Evolutionary conservation across 1,140 invertebrate species (phyloP), one percentile per base, ranked within the genome.

Genomic region (Reticulitermes speratus): DNA sequence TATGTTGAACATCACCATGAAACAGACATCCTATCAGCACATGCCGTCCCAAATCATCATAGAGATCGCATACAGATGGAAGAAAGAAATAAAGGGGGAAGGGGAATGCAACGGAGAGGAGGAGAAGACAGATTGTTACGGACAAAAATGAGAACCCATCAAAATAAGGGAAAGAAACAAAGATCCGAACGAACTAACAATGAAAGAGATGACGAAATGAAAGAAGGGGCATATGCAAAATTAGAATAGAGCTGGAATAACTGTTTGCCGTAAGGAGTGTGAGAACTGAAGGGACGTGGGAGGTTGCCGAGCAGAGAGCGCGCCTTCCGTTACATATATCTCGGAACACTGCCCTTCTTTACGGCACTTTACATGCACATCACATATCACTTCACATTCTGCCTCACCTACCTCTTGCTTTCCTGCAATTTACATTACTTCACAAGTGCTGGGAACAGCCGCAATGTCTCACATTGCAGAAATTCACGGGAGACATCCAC

Each of bases 331-430:
- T 75, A 12, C 65, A 30, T n/a, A 30, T 30, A 30, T 75, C n/a
- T 75, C 65, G 3, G 14, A 8, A 30, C 25, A 30, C 25, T 25
- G 7, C 65, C n/a, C n/a, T 75, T 75, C 65, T 75, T 75, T 75
- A 30, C 65, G 25, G 65, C n/a, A 75, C 65, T 75, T 75, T 75
- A 30, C 65, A 75, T 75, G 65, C 65, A 75, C 65, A 75, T 75
- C 65, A 30, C 65, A 75, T 75, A 30, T 75, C 65, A 75, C 65
- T 75, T 75, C 65, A 8, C n/a, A 3, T 75, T 75, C 65, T 75
- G 7, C n/a, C 25, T 25, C 65, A 75, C 65, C 25, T 30, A 30
- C 65, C 9, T 30, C n/a, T 8, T 75, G 65, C 65, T 75, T 30
- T 75, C 25, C 65, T 30, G 25, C 65, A 75, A 55, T 21, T 38